Base-by-base conservation (phyloP, 2,888 invertebrate species). In the Coecobrya sp. region DNA sequence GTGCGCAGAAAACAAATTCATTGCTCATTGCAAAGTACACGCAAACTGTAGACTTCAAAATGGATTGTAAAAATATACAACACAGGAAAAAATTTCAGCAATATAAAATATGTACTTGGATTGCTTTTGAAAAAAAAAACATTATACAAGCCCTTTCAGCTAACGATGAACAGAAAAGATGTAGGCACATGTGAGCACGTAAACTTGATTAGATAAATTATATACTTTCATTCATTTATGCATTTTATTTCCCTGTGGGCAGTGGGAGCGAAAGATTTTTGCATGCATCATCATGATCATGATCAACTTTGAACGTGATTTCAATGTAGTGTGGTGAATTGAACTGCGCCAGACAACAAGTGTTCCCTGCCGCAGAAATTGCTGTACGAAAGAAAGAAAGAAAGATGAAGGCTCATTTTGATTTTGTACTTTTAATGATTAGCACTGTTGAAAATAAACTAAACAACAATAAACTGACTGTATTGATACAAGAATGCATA, bases 171-270 rank as follows among this genome's bases (percentile, higher is more conserved):
- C 22, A 62, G 3, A 52, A 70, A 42, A 73, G 36, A 62, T 68
- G 70, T 86, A 84, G 89, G 73, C 70, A 73, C 79, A 81, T 81
- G 68, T 68, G 68, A 81, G 82, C 84, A 89, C 73, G 84, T 84
- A 89, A 89, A 89, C 89, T 89, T 89, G 82, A 89, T 84, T 89
- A 89, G 89, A 84, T 89, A 89, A 89, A 89, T 89, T 89, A 62
- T 27, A 89, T 82, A 89, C 89, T 89, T 89, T 89, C 84, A 89
- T 84, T 89, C 84, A 89, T 82, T 89, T 49, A 16, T 89, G 45
- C 22, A 70, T 59, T 25, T 73, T 59, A 73, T 84, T 73, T 89
- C 89, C 89, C 89, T 82, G 55, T 82, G 82, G 89, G 89, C 89
- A 82, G 79, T 45, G 45, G 49, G 49, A 42, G 19, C 19, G 52